These are phyloP conservation scores for Beris morrisii DNA, from an alignment of 2,888 invertebrate species.

Conservation along the genomic window DNA sequence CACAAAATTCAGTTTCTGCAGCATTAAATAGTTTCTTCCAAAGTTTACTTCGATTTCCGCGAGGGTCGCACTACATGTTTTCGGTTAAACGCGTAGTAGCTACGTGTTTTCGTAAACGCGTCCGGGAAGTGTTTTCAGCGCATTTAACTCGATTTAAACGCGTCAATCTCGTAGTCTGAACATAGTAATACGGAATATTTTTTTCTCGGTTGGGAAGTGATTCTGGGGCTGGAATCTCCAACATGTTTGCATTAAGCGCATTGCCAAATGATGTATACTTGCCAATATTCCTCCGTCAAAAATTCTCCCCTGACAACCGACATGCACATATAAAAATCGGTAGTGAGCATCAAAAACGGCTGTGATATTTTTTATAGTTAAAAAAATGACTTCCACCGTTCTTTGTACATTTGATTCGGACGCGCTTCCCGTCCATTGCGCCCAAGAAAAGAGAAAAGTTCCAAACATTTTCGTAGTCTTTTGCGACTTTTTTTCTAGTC, in stretches of 20 bases:
- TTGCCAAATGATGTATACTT: conserved; percentile 6
- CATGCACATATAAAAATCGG: conserved; percentile 37
- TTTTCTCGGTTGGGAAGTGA: conserved; percentile 16
- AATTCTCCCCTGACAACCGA: conserved; percentile 24
- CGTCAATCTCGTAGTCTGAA: too few species aligned
- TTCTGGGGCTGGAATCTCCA: conserved; percentile 4
- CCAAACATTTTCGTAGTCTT: too few species aligned
- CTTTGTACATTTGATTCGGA: conserved; percentile 43
- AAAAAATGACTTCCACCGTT: conserved; percentile 43
- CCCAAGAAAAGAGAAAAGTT: conserved; percentile 12
- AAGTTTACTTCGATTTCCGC: too few species aligned
- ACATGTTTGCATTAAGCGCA: background rate
- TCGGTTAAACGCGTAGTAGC: too few species aligned
- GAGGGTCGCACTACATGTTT: too few species aligned
- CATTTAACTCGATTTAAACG: too few species aligned
- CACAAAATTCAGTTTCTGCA: too few species aligned
- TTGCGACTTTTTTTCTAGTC: too few species aligned
- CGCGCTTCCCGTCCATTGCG: conserved; percentile 46
- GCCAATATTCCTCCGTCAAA: conserved; percentile 8
- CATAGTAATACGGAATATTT: conserved; percentile 15
- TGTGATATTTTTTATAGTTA: conserved; percentile 41
- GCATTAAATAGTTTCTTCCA: too few species aligned
- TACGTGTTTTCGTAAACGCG: too few species aligned
- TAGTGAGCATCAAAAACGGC: conserved; percentile 43
- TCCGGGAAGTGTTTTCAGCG: too few species aligned